Base-by-base conservation (phyloP, 53 echinoderm and acorn worm species). In the Astropecten irregularis region DNA sequence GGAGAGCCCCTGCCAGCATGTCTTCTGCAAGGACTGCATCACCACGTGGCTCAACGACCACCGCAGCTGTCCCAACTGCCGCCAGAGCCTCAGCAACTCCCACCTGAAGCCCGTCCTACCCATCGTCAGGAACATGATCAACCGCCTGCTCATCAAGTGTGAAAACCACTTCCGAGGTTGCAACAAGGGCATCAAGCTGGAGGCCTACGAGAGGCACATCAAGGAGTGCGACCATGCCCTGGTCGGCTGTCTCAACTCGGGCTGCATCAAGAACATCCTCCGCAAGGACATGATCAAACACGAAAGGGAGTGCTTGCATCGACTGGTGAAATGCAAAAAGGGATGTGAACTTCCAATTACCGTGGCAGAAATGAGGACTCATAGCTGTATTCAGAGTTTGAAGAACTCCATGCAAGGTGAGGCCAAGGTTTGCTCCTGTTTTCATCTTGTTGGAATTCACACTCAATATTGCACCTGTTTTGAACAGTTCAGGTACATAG, bases 91-190 rank as follows among this genome's bases (percentile, higher is more conserved):
- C 32, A 74, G 87, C 53, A 67, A 66, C 20, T 70, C 89, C 37
- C 85, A 86, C 31, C 91, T 97, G 14, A 93, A 97, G 86, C 94
- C 97, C 0, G 97, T 94, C 11, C 92, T 97, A 49, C 94, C 97
- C n/a, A 94, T 97, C 22, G 91, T 97, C 20, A 64, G 89, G 23
- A 97, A 95, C 81, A 97, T 97, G 97, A 97, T 97, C 82, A 97
- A 89, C 73, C 88, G 93, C 20, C 76, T 97, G 56, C 74, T 94
- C 27, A 85, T 97, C 21, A 66, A 72, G 8, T 95, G 94, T 56
- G 90, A 94, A 29, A 93, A 97, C 83, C 48, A 49, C 49, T 54
- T 68, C 5, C 87, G 77, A 25, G 97, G 97, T 40, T 97, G 97
- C 66, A 60, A 31, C 33, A 56, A 84, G 8, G 82, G 83, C 40